Base-by-base conservation (phyloP, 2,797 vertebrate species). In the Bovichtus diacanthus region DNA sequence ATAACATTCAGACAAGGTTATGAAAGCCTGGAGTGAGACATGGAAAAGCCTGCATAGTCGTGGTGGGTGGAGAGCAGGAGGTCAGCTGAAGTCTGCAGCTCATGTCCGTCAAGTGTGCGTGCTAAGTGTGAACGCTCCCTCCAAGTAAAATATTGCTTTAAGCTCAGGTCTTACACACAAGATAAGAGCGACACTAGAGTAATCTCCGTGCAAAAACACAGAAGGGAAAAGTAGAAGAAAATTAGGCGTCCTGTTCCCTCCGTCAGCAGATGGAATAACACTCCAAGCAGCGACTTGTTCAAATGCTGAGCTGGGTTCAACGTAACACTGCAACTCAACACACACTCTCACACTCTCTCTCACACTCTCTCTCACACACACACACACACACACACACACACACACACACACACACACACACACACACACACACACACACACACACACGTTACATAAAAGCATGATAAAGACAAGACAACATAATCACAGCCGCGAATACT, bases 281-380 rank as follows among this genome's bases (percentile, higher is more conserved):
- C 63, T 38, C 51, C 82, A 68, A 79, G 89, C 83, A 58, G 77
- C 2, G 23, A 85, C 90, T 81, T 91, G 88, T 88, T 86, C 64
- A 59, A 41, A 50, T 9, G 64, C 56, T 13, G 64, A 77, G 72
- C 43, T 29, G 31, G 54, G 51, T n/a, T 74, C 51, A 65, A 15
- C 4, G 38, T 70, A 78, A 85, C 9, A 66, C 60, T 50, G 59
- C 83, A 82, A 86, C 68, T 83, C 84, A 82, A 68, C 44, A 72
- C 47, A 50, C 49, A 65, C 41, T 54, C 47, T 61, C 53, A 67
- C 41, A 38, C 29, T 25, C 50, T 55, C 50, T 66, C 43, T 50
- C 49, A 55, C 54, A 68, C 43, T 39, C 34, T 27, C 51, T 67
- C 55, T 74, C 66, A 72, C 67, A 72, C 50, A 25, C 50, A 23